These are phyloP conservation scores for Caligus rogercresseyi DNA, from an alignment of 1,140 invertebrate genomes.

Conservation along the genomic window DNA sequence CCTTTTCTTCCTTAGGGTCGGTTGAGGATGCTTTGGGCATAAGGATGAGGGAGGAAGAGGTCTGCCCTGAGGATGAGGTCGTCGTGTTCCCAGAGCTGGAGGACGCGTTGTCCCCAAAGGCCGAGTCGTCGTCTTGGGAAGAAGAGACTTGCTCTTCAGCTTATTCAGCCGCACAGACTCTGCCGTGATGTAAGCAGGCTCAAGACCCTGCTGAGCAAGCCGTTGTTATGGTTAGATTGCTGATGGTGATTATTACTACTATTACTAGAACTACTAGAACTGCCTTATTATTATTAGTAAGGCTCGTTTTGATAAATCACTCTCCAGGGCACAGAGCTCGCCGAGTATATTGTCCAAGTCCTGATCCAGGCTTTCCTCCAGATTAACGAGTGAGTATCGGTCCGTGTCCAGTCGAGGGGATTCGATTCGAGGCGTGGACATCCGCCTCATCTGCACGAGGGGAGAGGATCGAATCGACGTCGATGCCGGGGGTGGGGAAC, in stretches of 20 bases:
- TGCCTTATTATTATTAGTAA: neutral
- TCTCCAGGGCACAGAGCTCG: slow-evolving; percentile 74
- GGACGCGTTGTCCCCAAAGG: slow-evolving; percentile 86
- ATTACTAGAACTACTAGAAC: neutral
- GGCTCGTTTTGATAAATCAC: slow-evolving; percentile 37
- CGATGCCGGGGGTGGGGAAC: neutral
- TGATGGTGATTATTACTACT: neutral
- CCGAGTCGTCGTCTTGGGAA: slow-evolving; percentile 89
- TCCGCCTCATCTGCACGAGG: slow-evolving; percentile 12
- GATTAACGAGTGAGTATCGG: slow-evolving; percentile 6
- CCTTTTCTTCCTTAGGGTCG: slow-evolving; percentile 43
- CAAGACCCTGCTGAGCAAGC: neutral
- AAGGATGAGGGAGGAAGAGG: neutral
- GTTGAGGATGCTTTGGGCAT: neutral
- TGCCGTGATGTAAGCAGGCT: slow-evolving; percentile 11
- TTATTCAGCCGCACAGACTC: slow-evolving; percentile 9
- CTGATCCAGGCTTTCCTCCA: slow-evolving; percentile 10
- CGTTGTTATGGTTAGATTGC: too few relatives aligned
- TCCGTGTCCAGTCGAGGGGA: slow-evolving; percentile 8
- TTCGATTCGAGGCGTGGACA: slow-evolving; percentile 15
- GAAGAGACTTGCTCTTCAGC: slow-evolving; percentile 41
- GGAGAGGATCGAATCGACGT: neutral
- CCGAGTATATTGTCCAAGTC: slow-evolving; percentile 66
- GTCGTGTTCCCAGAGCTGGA: slow-evolving; percentile 76
- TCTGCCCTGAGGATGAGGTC: slow-evolving; percentile 41